Evolutionary conservation across 2,113 vertebrate genomes (phyloP), one percentile per base, ranked within the genome.

Genomic region (Scomber colias): DNA sequence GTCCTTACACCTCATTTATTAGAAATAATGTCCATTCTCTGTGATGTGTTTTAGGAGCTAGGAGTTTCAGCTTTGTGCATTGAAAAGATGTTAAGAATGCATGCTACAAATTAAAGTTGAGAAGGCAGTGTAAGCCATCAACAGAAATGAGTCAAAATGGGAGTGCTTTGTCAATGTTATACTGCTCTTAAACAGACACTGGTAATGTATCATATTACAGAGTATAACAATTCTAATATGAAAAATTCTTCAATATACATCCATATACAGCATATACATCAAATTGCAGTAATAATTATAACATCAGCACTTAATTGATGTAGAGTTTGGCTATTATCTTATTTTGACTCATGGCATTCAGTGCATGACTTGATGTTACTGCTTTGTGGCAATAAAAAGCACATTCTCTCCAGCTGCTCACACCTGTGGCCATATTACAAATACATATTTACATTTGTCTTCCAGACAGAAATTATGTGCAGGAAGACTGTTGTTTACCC

Each of bases 381-480:
- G 89, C 88, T 88, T 84, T 90, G 82, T 92, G 71, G 82, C 89
- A 90, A 88, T 84, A 84, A 87, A 91, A 87, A 92, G 92, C 91
- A 90, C 90, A 93, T 90, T 92, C 61, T 93, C 92, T 95, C 93
- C 93, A 94, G 95, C 90, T 94, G 93, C 81, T 93, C 92, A 88
- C 92, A 91, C 92, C 92, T 92, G 83, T 91, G 81, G 85, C 87
- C 84, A 80, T 88, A 88, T 92, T 87, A 93, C 90, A 93, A 87
- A 92, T 83, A 84, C 82, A 71, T 90, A 92, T 95, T 90, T 92
- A 94, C 93, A 92, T 95, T 95, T 95, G 92, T 95, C 93, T 95
- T 95, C 90, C 95, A 95, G 95, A 95, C 91, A 94, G 94, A 93
- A 94, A 94, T 93, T 94, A 95, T 94, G 79, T 94, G 88, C 92